Conservation (phyloP, 2,888 invertebrate species). For the Helleia helle region DNA sequence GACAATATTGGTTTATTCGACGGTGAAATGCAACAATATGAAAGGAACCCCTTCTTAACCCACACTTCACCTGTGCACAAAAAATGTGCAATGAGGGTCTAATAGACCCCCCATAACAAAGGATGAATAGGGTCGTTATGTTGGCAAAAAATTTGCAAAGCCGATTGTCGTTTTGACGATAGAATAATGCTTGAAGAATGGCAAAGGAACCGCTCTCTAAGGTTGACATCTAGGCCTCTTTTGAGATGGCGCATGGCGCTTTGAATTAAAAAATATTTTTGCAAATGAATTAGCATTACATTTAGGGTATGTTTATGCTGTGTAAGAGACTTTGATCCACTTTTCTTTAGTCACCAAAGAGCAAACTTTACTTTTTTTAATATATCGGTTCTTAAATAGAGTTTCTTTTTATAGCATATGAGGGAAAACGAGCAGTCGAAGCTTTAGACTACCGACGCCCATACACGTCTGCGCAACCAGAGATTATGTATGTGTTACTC, state of each 20-base stretch:
- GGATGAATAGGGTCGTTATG: conserved; percentile 31
- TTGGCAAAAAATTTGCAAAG: conserved; percentile 47
- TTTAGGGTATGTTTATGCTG: no score
- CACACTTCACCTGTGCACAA: conserved; percentile 42
- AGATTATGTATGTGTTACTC: no score
- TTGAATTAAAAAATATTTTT: conserved; percentile 4
- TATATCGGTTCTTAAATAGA: no score
- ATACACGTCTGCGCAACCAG: no score
- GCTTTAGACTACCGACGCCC: no score
- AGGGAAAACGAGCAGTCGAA: no score
- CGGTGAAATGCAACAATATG: conserved; percentile 18
- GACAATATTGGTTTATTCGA: conserved; percentile 19
- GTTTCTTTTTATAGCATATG: no score
- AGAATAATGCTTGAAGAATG: conserved; percentile 41
- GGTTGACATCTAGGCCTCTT: conserved; percentile 15
- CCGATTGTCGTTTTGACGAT: conserved; percentile 42
- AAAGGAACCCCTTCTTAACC: conserved; percentile 33
- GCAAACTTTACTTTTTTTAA: no score
- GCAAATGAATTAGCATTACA: no score
- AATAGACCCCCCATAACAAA: conserved; percentile 54
- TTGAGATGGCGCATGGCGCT: conserved; percentile 34
- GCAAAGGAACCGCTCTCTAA: conserved; percentile 15
- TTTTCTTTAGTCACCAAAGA: no score
- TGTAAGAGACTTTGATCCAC: no score
- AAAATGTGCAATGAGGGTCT: conserved; percentile 39